Evolutionary conservation across 1,140 invertebrate species (phyloP), one percentile per base, ranked within the genome.

Genomic region (Heliothis virescens): DNA sequence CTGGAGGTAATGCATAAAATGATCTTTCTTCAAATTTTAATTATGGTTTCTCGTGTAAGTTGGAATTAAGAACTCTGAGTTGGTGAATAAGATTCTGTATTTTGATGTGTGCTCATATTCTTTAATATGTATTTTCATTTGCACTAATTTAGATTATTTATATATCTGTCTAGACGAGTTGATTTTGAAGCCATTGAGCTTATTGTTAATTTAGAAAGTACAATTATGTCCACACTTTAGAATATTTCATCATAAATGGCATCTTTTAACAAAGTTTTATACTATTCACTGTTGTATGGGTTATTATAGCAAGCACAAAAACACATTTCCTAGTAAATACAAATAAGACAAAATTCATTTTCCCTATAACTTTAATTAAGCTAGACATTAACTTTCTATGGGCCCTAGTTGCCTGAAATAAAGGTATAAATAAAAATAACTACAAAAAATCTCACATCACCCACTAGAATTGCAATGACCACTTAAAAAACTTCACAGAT

Each of bases 401-500:
- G n/a, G n/a, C n/a, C n/a, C n/a, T n/a, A n/a, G n/a, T n/a, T n/a
- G n/a, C n/a, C n/a, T n/a, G n/a, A n/a, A n/a, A n/a, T n/a, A n/a
- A n/a, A n/a, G n/a, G n/a, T n/a, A n/a, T n/a, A n/a, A n/a, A n/a
- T n/a, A n/a, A n/a, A n/a, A n/a, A n/a, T n/a, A n/a, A 59, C 15
- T 26, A 5, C 3, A 15, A 13, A 26, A 60, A 26, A 12, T 60
- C 57, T 13, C 57, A 60, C 57, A 11, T 59, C 21, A 11, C 13
- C 41, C 41, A 67, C 16, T 67, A 16, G 41, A 67, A 67, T 48
- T 67, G 63, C 16, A 67, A 48, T 67, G 63, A 7, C 34, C 34
- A 67, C 13, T 50, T 53, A 52, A 10, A 21, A 15, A 71, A 55
- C 29, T 57, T 13, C n/a, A 72, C 9, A 16, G 12, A 34, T 72